Conservation (phyloP, 2,888 invertebrate species). For the Macrosiphum euphorbiae region DNA sequence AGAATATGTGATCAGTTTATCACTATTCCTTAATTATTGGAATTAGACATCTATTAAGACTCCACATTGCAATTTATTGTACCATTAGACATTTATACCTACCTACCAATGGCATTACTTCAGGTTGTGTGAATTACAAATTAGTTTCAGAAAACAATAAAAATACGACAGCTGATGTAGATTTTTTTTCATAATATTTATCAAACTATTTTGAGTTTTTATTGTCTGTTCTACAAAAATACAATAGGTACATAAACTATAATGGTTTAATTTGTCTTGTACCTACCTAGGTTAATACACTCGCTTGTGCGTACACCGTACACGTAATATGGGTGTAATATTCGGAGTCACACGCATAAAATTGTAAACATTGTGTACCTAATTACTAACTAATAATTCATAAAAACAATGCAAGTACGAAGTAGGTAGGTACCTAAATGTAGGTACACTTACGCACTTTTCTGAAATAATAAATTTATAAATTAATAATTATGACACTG, state of each 20-base stretch:
- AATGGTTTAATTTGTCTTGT: neutral
- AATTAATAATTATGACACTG: too few relatives aligned
- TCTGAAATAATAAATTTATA: neutral
- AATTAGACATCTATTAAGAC: neutral
- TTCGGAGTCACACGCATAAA: neutral
- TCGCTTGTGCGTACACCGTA: neutral
- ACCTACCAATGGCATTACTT: neutral
- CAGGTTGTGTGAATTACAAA: neutral
- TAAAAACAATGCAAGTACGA: neutral
- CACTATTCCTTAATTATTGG: neutral
- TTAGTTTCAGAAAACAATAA: neutral
- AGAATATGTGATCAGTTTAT: neutral
- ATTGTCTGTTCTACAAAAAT: neutral
- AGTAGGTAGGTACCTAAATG: neutral
- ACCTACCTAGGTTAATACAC: neutral
- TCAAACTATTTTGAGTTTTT: neutral
- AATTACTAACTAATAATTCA: neutral
- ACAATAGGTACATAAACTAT: neutral
- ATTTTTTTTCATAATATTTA: neutral
- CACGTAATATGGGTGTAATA: neutral
- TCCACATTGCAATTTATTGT: neutral
- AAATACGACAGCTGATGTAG: neutral
- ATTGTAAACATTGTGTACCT: neutral
- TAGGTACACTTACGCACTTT: neutral
- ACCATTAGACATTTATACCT: neutral